A percentile compares a stretch with the other conserved stretches of the same genome.
Conservation (phyloP, 2,888 invertebrate genomes). For the Sphaerophoria taeniata region DNA sequence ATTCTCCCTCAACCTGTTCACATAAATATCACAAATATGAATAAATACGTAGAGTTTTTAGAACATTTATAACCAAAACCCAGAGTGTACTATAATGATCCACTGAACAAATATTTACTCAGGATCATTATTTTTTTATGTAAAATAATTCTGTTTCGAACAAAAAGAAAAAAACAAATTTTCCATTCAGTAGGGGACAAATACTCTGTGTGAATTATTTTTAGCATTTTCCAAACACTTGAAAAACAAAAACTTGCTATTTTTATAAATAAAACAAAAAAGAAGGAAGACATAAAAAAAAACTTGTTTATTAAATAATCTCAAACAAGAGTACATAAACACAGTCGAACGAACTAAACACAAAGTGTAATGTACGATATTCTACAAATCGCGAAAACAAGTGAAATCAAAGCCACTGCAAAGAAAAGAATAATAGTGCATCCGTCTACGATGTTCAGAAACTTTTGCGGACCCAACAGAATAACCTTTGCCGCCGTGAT, state of each 20-base stretch:
- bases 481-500: slow-evolving; percentile 76
- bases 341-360: slow-evolving; percentile 36
- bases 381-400: slow-evolving; percentile 60
- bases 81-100: slow-evolving; percentile 31
- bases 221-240: background rate
- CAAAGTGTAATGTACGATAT: slow-evolving; percentile 69
- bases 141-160: background rate
- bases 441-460: slow-evolving; percentile 94
- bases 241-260: background rate
- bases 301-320: background rate
- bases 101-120: slow-evolving; percentile 40
- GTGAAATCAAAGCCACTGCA: slow-evolving; percentile 84
- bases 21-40: slow-evolving; percentile 56
- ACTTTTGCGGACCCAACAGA: slow-evolving; percentile 84
- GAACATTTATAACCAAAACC: slow-evolving; percentile 63
- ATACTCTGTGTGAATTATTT: slow-evolving; percentile 4
- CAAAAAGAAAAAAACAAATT: background rate
- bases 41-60: slow-evolving; percentile 54
- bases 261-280: background rate
- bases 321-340: background rate
- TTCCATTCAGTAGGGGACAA: background rate
- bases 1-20: too few species aligned
- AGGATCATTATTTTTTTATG: background rate
- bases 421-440: slow-evolving; percentile 95
- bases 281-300: background rate